phyloP scores from a whole-genome alignment of 1,140 invertebrate genomes.

The Acromyrmex echinatior region DNA sequence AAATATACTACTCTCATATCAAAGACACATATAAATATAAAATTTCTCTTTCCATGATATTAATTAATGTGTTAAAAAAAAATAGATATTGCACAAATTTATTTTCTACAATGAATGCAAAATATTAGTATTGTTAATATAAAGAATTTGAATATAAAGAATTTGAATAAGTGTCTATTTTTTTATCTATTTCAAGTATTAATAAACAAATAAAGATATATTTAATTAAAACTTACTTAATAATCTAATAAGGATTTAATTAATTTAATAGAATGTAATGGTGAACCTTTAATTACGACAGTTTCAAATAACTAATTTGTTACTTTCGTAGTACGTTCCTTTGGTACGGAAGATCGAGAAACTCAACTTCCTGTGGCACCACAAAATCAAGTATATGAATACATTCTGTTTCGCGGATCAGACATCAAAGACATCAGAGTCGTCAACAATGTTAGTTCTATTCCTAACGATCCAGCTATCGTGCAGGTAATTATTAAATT shows the following conservation, averaged over 20 bases:
- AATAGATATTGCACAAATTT: background rate
- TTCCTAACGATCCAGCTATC: conserved; percentile 97
- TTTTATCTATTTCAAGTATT: background rate
- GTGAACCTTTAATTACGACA: background rate
- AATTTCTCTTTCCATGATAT: background rate
- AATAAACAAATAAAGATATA: too few relatives aligned
- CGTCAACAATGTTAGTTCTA: conserved; percentile 92
- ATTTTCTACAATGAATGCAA: background rate
- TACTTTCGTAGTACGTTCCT: conserved; percentile 95
- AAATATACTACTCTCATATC: background rate
- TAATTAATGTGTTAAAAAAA: background rate
- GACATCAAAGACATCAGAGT: conserved; percentile 99
- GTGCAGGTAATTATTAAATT: conserved; percentile 90
- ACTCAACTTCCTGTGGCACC: conserved; percentile 97
- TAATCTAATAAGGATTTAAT: background rate
- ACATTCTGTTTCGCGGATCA: conserved; percentile 98
- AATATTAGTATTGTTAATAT: conserved; percentile 9
- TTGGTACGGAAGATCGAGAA: conserved; percentile 99
- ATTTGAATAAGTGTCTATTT: background rate
- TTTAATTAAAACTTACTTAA: background rate
- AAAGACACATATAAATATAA: background rate
- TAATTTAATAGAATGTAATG: background rate
- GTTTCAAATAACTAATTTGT: conserved; percentile 18
- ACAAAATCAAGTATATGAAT: conserved; percentile 99
- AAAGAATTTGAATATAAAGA: background rate